Percentiles rank a stretch among this genome's conserved stretches.
Evolutionary conservation across 2,797 vertebrate species (phyloP).

Genomic region (Naso thynnoides): DNA sequence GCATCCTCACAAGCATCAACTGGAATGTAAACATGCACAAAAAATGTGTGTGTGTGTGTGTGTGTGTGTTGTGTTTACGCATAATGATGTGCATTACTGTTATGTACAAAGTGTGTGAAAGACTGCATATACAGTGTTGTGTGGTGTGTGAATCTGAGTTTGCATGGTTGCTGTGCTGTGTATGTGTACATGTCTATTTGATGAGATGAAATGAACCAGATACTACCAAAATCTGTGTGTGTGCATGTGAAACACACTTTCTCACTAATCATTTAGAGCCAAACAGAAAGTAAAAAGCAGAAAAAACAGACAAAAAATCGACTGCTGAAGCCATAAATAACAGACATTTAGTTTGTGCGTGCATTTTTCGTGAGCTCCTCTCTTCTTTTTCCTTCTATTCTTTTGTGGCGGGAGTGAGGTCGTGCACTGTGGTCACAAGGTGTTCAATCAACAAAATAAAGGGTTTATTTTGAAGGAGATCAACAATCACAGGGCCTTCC

Average conservation of each 20-base stretch:
- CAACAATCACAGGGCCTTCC: conserved; percentile 41
- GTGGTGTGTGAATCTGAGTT: neutral
- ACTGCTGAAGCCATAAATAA: conserved; percentile 38
- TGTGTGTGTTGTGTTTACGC: too few species aligned
- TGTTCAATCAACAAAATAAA: conserved; percentile 51
- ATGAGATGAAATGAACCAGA: conserved; percentile 48
- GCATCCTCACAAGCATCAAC: neutral
- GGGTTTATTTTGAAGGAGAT: conserved; percentile 42
- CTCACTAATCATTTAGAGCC: conserved; percentile 56
- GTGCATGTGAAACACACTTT: conserved; percentile 24
- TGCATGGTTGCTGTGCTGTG: neutral
- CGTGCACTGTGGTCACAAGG: conserved; percentile 44
- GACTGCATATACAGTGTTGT: neutral
- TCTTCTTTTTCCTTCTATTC: neutral
- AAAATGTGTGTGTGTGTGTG: neutral
- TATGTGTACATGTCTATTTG: neutral
- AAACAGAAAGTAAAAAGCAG: conserved; percentile 61
- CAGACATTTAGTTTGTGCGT: neutral
- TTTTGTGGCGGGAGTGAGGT: conserved; percentile 11
- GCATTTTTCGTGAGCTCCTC: neutral
- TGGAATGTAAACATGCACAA: too few species aligned
- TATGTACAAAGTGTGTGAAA: neutral
- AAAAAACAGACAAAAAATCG: conserved; percentile 63
- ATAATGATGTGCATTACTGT: too few species aligned
- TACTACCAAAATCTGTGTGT: conserved; percentile 29